phyloP scores from a whole-genome alignment of 2,113 vertebrate species.

The Phaetusa simplex region DNA sequence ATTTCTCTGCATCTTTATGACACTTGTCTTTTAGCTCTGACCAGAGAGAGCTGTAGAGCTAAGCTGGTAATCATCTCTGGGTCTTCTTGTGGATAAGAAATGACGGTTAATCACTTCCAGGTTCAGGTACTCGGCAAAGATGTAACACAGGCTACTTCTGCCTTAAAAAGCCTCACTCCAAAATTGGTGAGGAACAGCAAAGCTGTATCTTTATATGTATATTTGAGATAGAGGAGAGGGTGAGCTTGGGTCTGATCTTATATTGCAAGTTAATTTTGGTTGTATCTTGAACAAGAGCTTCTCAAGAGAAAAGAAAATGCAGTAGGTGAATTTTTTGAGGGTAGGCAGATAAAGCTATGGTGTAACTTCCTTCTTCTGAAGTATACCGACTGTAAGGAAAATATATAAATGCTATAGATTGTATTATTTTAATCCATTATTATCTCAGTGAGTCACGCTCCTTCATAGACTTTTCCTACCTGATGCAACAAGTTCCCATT shows the following conservation, averaged over 20 bases:
- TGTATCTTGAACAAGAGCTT: not conserved
- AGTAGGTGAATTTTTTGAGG: not conserved
- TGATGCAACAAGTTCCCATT: not conserved
- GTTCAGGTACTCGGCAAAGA: not conserved
- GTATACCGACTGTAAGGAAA: not conserved
- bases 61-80: not conserved
- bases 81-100: not conserved
- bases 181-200: not conserved
- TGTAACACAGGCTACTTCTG: not conserved
- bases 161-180: not conserved
- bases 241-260: not conserved
- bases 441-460: not conserved
- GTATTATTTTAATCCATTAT: not conserved
- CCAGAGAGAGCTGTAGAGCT: not conserved
- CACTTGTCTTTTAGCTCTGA: not conserved
- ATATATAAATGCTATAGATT: not conserved
- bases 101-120: not conserved
- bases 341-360: not conserved
- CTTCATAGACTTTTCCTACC: not conserved
- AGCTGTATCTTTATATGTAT: not conserved
- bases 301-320: not conserved
- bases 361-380: not conserved
- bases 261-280: not conserved
- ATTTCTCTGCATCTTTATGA: not conserved
- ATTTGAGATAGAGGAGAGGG: not conserved